Percentiles rank a stretch among this genome's conserved stretches.
Evolutionary conservation across 1,140 invertebrate genomes (phyloP).

Genomic region (Trichonephila clavipes): DNA sequence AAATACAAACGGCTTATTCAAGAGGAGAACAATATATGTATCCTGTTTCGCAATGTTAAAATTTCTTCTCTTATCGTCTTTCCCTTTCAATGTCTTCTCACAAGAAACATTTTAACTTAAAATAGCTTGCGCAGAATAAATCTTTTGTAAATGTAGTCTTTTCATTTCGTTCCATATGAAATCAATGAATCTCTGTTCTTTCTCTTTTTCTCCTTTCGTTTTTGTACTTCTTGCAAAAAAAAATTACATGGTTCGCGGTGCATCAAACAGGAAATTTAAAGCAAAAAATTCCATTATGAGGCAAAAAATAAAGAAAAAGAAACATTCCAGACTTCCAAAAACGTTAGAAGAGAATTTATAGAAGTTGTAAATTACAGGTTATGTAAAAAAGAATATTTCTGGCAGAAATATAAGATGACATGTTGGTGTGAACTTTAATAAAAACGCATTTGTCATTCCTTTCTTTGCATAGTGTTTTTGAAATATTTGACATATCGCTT

Average conservation of each 20-base stretch:
- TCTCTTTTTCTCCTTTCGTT: not conserved
- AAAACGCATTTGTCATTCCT: slow-evolving; percentile 70
- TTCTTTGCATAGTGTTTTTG: slow-evolving; percentile 62
- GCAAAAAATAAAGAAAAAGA: not conserved
- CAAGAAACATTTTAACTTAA: not conserved
- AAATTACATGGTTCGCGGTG: slow-evolving; percentile 2
- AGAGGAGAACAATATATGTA: too few relatives aligned
- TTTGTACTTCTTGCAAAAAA: not conserved
- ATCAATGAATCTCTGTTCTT: not conserved
- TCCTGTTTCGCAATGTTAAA: too few relatives aligned
- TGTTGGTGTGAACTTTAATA: slow-evolving; percentile 71
- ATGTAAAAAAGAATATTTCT: slow-evolving; percentile 31
- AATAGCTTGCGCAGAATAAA: not conserved
- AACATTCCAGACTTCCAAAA: not conserved
- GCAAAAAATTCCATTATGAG: slow-evolving; percentile 20
- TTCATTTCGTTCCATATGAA: slow-evolving; percentile 27
- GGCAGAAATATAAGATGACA: slow-evolving; percentile 54
- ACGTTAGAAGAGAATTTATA: not conserved
- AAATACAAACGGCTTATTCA: too few relatives aligned
- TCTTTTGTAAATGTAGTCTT: not conserved
- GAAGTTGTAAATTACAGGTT: slow-evolving; percentile 56
- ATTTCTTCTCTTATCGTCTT: not conserved
- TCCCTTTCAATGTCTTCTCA: not conserved
- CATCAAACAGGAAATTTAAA: slow-evolving; percentile 38
- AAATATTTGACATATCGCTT: slow-evolving; percentile 62